Percentiles rank a stretch among this genome's conserved stretches.
These are phyloP conservation scores for Campylomormyrus numenius DNA, from an alignment of 2,113 vertebrate genomes.

Conservation along the genomic window DNA sequence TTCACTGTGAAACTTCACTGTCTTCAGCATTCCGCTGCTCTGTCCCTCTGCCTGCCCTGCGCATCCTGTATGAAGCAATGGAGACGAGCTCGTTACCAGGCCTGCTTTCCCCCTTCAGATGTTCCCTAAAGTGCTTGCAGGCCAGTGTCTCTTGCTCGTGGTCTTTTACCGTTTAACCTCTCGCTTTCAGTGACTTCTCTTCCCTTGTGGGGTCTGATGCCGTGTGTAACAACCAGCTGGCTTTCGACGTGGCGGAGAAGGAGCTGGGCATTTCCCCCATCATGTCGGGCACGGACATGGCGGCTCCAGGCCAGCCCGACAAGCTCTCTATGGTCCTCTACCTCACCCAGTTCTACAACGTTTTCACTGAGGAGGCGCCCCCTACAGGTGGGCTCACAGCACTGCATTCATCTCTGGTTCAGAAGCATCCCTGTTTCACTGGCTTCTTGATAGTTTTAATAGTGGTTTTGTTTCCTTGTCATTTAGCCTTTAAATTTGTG, in stretches of 20 bases:
- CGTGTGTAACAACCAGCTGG: conserved; percentile 61
- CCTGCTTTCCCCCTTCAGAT: not conserved
- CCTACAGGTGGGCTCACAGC: conserved; percentile 44
- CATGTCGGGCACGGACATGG: conserved; percentile 70
- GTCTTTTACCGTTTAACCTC: not conserved
- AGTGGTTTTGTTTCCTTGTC: not conserved
- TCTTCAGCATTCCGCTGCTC: not conserved
- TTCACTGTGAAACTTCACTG: not conserved
- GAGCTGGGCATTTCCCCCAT: conserved; percentile 80
- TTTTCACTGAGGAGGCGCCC: conserved; percentile 50
- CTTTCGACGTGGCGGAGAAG: conserved; percentile 67
- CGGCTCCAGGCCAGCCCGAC: conserved; percentile 57
- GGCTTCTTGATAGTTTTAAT: not conserved
- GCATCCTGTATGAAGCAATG: not conserved
- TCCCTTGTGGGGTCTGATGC: conserved; percentile 53
- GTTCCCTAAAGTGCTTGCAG: not conserved
- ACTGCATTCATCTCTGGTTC: not conserved
- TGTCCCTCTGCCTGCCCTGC: not conserved
- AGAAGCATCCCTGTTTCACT: not conserved
- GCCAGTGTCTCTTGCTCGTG: not conserved
- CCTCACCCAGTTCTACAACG: conserved; percentile 77
- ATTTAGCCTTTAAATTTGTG: not conserved
- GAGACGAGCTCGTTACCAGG: not conserved
- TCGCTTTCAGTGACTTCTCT: conserved; percentile 62
- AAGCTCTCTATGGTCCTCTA: conserved; percentile 82